Evolutionary conservation across 2,888 invertebrate genomes (phyloP).

Genomic region (Sphaerophoria taeniata): DNA sequence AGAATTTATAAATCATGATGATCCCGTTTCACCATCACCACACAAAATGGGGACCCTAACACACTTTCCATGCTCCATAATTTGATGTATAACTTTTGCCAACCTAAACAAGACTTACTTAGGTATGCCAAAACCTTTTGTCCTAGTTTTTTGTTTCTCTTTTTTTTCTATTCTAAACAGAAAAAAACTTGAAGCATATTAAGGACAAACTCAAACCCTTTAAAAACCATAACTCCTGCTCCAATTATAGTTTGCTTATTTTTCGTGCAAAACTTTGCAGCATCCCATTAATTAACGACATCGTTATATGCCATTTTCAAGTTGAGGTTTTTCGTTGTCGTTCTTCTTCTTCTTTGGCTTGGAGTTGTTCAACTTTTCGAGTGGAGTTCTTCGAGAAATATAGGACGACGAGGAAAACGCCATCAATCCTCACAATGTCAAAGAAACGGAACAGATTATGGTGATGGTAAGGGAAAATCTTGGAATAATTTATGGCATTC

Average conservation of each 20-base stretch:
- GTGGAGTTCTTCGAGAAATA: conserved; percentile 10
- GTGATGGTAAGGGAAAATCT: not conserved
- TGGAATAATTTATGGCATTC: conserved; percentile 66
- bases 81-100: not conserved
- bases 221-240: conserved; percentile 34
- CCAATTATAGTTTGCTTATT: conserved; percentile 3
- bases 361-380: conserved; percentile 11
- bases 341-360: not conserved
- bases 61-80: conserved; percentile 14
- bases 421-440: conserved; percentile 37
- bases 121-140: conserved; percentile 18
- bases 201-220: conserved; percentile 19
- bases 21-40: conserved; percentile 4
- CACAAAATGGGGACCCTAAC: conserved; percentile 8
- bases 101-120: conserved; percentile 18
- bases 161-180: no score
- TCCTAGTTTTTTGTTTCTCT: conserved; percentile 11
- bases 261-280: conserved; percentile 14
- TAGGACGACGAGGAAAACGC: not conserved
- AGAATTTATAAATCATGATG: conserved; percentile 18
- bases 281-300: conserved; percentile 44
- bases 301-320: conserved; percentile 38
- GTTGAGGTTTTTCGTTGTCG: conserved; percentile 13
- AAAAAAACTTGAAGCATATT: conserved; percentile 17
- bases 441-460: conserved; percentile 13